Base-by-base conservation (phyloP, 2,113 vertebrate species). In the Suncus etruscus region DNA sequence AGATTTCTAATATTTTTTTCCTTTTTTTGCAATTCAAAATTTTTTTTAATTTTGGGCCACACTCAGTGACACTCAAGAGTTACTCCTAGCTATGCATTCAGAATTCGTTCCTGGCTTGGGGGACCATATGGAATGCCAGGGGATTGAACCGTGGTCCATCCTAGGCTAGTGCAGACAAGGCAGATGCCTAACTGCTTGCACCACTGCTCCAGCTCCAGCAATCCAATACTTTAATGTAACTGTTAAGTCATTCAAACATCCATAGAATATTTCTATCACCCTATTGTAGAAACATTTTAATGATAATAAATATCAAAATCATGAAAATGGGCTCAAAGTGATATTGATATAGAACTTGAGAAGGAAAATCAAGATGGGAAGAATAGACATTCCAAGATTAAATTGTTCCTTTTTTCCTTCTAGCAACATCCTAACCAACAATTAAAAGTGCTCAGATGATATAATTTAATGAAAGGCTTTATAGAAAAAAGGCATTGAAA, bases 151-250 rank as follows among this genome's bases (percentile, higher is more conserved):
- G 39, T 39, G 39, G 39, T 39, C 39, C 39, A 39, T 39, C 39
- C 39, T 39, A 39, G 39, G 39, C 39, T 39, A 39, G 39, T 39
- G 39, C 5, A 39, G 39, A 39, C 39, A 39, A 39, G 39, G 39
- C 39, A 39, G 39, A 39, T 39, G 39, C 39, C 39, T 39, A 39
- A 39, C 39, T 39, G 39, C 39, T 39, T 39, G 39, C 39, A 39
- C 39, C 39, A 39, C 39, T 39, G 39, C 5, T 39, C 39, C 39
- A 39, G 39, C 39, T 39, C 39, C 39, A 39, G 39, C 39, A 39
- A 39, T 74, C 77, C 27, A 69, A 1, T 88, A 66, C 83, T 90
- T 66, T 94, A 8, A 78, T 84, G 89, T 94, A 68, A 90, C 27
- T 87, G 50, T 50, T 90, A 93, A 93, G 15, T 22, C 63, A 58